A percentile compares a stretch with the other conserved stretches of the same genome.
phyloP scores from a whole-genome alignment of 30 jellyfish, hydroid and myxozoan species.

The Pseudorhiza aurosa region DNA sequence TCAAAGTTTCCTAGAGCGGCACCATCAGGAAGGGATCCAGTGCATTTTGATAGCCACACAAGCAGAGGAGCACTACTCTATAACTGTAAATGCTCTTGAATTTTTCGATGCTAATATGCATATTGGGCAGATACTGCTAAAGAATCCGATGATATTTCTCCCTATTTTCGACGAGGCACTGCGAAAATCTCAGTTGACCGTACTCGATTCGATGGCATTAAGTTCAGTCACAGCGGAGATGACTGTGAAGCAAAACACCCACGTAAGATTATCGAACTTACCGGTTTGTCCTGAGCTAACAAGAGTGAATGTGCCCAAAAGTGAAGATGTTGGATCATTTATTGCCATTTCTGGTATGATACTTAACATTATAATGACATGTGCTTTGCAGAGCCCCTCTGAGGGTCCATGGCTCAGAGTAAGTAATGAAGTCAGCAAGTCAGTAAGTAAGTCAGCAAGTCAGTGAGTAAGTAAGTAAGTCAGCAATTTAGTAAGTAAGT shows the following conservation, averaged over 20 bases:
- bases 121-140: constrained; percentile 64
- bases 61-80: constrained; percentile 65
- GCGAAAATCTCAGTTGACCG: constrained; percentile 12
- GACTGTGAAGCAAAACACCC: constrained; percentile 61
- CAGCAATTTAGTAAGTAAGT: no score
- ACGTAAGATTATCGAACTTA: constrained; percentile 82
- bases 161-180: constrained; percentile 85
- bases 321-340: constrained; percentile 84
- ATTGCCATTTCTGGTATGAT: constrained; percentile 87
- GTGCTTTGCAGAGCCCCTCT: no score
- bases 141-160: constrained; percentile 57
- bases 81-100: constrained; percentile 84
- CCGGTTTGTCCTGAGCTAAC: constrained; percentile 95
- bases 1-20: constrained; percentile 61
- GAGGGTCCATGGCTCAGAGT: no score
- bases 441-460: no score
- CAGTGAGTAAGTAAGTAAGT: no score
- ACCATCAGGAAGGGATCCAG: constrained; percentile 68
- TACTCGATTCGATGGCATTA: constrained; percentile 9
- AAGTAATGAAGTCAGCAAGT: no score
- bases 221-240: background rate
- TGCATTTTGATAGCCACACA: constrained; percentile 42
- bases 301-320: constrained; percentile 80
- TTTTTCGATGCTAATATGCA: constrained; percentile 83
- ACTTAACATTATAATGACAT: no score